Percentiles rank a stretch among this genome's conserved stretches.
Conservation (phyloP, 37 sponge, comb jelly and placozoan species). For the Geodia barretti region DNA sequence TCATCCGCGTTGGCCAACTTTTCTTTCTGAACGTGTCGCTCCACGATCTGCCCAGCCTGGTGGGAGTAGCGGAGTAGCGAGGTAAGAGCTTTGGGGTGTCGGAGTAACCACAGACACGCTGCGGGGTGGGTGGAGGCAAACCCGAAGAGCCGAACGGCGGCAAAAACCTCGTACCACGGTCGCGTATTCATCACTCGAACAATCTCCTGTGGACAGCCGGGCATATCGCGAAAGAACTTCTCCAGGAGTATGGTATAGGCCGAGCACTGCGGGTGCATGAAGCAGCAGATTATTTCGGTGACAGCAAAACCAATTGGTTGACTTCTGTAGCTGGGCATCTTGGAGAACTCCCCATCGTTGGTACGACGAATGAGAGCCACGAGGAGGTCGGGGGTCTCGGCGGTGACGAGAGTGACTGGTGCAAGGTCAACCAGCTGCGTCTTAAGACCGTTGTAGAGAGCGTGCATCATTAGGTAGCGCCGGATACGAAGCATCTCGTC, state of each 20-base stretch:
- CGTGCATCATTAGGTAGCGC: constrained; percentile 20
- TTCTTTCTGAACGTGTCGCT: constrained; percentile 2
- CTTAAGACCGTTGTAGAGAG: neutral
- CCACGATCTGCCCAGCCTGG: constrained; percentile 2
- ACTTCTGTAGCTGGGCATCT: neutral
- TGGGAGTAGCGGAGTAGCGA: neutral
- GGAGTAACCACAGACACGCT: neutral
- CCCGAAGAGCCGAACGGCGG: constrained; percentile 4
- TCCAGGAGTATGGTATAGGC: constrained; percentile 9
- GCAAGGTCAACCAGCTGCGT: neutral
- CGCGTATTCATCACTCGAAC: neutral
- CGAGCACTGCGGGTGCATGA: constrained; percentile 4
- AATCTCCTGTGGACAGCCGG: neutral
- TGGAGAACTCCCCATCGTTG: neutral
- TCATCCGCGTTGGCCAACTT: neutral
- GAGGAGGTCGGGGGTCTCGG: constrained; percentile 21
- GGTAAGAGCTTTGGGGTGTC: neutral
- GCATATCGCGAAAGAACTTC: constrained; percentile 26
- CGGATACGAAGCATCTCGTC: neutral
- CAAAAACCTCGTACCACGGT: constrained; percentile 11
- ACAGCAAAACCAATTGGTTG: constrained; percentile 1
- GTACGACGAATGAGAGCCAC: constrained; percentile 14
- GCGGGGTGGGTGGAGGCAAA: constrained; percentile 4
- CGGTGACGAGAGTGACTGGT: constrained; percentile 2
- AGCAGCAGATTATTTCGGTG: constrained; percentile 3